Base-by-base conservation (phyloP, 2,797 vertebrate genomes). In the Cryptoblepharus egeriae region DNA sequence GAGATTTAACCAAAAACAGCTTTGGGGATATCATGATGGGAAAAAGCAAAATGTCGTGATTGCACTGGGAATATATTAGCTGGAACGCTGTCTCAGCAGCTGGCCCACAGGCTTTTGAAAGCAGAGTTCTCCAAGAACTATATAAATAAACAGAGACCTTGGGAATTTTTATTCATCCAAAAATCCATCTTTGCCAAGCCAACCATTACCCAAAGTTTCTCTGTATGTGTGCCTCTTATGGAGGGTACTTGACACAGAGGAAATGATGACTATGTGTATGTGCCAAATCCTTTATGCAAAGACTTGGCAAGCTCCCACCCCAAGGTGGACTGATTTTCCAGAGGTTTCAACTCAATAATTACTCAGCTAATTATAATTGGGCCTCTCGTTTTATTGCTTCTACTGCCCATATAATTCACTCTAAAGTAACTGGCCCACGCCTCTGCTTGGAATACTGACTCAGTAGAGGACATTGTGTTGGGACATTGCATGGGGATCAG, bases 121-220 rank as follows among this genome's bases (percentile, higher is more conserved):
- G 92, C 76, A 91, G 90, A 90, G 72, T 94, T 96, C 93, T 96
- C 94, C 92, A 92, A 95, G 87, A 92, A 92, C 93, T 96, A 95
- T 95, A 95, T 96, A 97, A 97, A 97, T 96, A 97, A 97, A 97
- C 95, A 96, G 93, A 95, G 91, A 86, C 88, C 94, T 96, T 97
- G 95, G 95, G 95, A 97, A 97, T 96, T 94, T 91, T 90, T 90
- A 94, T 93, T 91, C 88, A 2, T 94, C 95, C 72, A 93, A 90
- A 92, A 92, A 78, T 81, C 24, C 67, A 49, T 81, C 73, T 87
- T 77, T 90, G 83, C 87, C 87, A 90, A 91, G 86, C 88, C 86
- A 93, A 85, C 88, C 76, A 91, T 91, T 91, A 90, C 77, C 92
- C 90, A 89, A 87, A 85, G 71, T 91, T 93, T 91, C 89, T 91